phyloP scores from a whole-genome alignment of 2,888 invertebrate genomes.

The Hemistola chrysoprasaria region DNA sequence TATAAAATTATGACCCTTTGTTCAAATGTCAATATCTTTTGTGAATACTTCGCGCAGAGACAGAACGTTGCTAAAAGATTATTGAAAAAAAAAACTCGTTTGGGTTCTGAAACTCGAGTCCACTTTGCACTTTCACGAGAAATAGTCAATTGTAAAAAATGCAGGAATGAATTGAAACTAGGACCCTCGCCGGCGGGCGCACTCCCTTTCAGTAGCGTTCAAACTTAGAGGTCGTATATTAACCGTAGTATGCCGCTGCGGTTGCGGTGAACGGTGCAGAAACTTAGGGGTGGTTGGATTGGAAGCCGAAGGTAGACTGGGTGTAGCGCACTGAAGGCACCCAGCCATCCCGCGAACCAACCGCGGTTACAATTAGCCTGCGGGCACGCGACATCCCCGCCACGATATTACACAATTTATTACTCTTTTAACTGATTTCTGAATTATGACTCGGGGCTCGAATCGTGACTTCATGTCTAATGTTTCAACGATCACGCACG shows the following conservation, averaged over 20 bases:
- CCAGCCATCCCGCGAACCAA: no score
- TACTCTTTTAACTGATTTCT: slow-evolving; percentile 34
- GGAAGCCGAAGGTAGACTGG: slow-evolving; percentile 11
- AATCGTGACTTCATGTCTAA: slow-evolving; percentile 27
- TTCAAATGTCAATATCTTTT: no score
- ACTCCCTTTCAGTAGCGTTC: slow-evolving; percentile 5
- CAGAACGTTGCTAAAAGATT: no score
- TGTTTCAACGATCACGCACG: slow-evolving; percentile 19
- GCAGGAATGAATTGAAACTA: slow-evolving; percentile 10
- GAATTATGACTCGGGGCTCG: slow-evolving; percentile 24
- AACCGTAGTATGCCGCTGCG: slow-evolving; percentile 14
- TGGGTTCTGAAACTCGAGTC: no score
- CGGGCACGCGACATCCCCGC: slow-evolving; percentile 29
- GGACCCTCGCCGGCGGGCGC: slow-evolving; percentile 3
- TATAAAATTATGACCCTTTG: no score
- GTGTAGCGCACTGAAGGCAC: no score
- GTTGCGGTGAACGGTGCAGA: slow-evolving; percentile 6
- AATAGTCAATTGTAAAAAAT: slow-evolving; percentile 13
- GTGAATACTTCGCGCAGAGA: no score
- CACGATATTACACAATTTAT: slow-evolving; percentile 32
- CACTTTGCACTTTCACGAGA: background rate
- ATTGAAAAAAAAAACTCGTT: no score
- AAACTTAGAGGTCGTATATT: slow-evolving; percentile 18
- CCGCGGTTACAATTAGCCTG: slow-evolving; percentile 18
- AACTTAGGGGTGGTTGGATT: slow-evolving; percentile 6